Evolutionary conservation across 2,888 invertebrate genomes (phyloP), one percentile per base, ranked within the genome.

Genomic region (Cephus pygmeus): DNA sequence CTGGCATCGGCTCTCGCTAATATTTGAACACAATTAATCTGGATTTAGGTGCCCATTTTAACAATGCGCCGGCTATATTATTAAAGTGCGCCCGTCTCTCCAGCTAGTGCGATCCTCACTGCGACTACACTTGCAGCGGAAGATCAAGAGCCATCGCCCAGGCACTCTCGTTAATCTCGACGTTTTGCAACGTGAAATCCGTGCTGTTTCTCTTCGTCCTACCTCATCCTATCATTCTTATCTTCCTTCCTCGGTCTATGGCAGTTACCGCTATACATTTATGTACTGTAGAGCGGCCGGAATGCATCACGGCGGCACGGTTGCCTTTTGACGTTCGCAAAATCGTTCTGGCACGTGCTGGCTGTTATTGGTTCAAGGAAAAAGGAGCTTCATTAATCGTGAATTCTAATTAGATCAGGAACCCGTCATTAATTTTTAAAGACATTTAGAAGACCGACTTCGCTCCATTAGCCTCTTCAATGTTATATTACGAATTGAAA

Each of bases 11-110:
- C 79, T 76, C 77, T 79, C 81, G 84, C 87, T 87, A 88, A 89
- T 90, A 88, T 90, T 90, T 89, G 88, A 87, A 87, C 85, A 83
- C 88, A 87, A 89, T 90, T 90, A 89, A 89, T 89, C 87, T 85
- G 76, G 82, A 82, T 82, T 85, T 84, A 84, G 78, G n/a, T 73
- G 73, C 76, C 76, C 78, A 78, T 76, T 78, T 78, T 40, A 78
- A 69, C 76, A 71, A 35, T 78, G 73, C 40, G 75, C 34, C 34
- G 76, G 78, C 73, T 78, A 76, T 73, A 73, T 78, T 76, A 78
- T 76, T 78, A 78, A 78, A 78, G 76, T 56, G 73, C 33, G 73
- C 30, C 31, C 23, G 56, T 56, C 23, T 56, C 23, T 23, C 56
- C 9, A 23, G 1, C 56, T 23, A 6, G 56, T 9, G 9, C 23